Percentiles rank a stretch among this genome's conserved stretches.
These are phyloP conservation scores for Argyresthia albistria DNA, from an alignment of 2,888 invertebrate genomes.

Conservation along the genomic window DNA sequence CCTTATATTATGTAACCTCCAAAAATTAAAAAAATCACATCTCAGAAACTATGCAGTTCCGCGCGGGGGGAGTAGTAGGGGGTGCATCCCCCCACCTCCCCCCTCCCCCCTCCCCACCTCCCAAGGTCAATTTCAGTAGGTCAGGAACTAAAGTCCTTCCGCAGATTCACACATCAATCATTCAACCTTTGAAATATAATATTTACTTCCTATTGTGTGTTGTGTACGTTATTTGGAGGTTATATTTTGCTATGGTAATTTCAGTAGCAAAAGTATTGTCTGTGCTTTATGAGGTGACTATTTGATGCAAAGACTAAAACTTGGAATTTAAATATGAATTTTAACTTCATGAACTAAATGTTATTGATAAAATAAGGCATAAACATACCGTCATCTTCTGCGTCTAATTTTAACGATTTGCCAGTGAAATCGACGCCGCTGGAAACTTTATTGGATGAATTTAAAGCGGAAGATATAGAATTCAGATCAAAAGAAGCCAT, in stretches of 20 bases:
- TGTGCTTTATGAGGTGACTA: neutral
- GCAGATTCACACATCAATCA: neutral
- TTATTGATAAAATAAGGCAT: conserved; percentile 3
- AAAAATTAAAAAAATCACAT: no score
- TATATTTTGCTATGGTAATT: neutral
- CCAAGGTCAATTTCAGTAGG: no score
- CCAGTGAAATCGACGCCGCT: conserved; percentile 87
- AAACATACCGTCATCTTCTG: conserved; percentile 82
- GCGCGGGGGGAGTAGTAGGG: no score
- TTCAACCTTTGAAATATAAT: neutral
- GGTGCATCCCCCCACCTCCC: no score
- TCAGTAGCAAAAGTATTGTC: neutral
- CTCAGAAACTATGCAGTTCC: no score
- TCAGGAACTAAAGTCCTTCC: no score
- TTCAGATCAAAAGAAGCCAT: conserved; percentile 71
- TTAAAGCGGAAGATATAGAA: conserved; percentile 62
- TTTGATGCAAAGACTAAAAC: neutral
- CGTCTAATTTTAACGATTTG: conserved; percentile 83
- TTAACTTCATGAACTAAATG: neutral
- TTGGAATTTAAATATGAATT: neutral
- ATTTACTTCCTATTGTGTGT: no score
- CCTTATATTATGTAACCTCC: no score
- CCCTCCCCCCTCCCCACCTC: no score
- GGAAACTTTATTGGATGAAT: conserved; percentile 45
- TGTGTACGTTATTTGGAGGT: no score